A percentile compares a stretch with the other conserved stretches of the same genome.
phyloP scores from a whole-genome alignment of 2,113 vertebrate species.

The Oryzias woworae region DNA sequence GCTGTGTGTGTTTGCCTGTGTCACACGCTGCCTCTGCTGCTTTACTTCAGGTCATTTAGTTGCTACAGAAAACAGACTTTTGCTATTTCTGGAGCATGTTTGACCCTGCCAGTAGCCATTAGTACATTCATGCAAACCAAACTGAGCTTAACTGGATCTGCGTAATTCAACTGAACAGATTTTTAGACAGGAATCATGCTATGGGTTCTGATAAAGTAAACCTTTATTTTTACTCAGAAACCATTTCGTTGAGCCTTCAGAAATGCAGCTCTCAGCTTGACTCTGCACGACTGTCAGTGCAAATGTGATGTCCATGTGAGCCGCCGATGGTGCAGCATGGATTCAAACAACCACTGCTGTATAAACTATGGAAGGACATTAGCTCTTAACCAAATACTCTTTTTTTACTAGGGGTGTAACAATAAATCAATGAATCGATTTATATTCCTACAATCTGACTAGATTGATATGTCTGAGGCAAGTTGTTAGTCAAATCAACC shows the following conservation, averaged over 20 bases:
- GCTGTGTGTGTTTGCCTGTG: constrained; percentile 15
- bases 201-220: too few relatives aligned
- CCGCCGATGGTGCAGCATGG: not conserved
- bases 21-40: constrained; percentile 26
- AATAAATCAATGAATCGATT: too few relatives aligned
- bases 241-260: not conserved
- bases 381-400: constrained; percentile 11
- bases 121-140: not conserved
- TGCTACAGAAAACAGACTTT: constrained; percentile 36
- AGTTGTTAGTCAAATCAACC: too few relatives aligned
- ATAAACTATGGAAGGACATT: not conserved
- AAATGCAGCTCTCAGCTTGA: not conserved
- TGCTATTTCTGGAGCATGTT: not conserved
- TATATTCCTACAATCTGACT: too few relatives aligned
- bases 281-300: not conserved
- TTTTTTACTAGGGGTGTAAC: not conserved
- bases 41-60: constrained; percentile 28
- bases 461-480: too few relatives aligned
- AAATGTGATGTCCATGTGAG: not conserved
- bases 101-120: not conserved
- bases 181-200: too few relatives aligned
- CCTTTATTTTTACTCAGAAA: not conserved
- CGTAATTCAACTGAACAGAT: too few relatives aligned
- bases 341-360: not conserved
- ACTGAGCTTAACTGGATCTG: not conserved